These are phyloP conservation scores for Portevinia maculata DNA, from an alignment of 2,888 invertebrate species.

Conservation along the genomic window DNA sequence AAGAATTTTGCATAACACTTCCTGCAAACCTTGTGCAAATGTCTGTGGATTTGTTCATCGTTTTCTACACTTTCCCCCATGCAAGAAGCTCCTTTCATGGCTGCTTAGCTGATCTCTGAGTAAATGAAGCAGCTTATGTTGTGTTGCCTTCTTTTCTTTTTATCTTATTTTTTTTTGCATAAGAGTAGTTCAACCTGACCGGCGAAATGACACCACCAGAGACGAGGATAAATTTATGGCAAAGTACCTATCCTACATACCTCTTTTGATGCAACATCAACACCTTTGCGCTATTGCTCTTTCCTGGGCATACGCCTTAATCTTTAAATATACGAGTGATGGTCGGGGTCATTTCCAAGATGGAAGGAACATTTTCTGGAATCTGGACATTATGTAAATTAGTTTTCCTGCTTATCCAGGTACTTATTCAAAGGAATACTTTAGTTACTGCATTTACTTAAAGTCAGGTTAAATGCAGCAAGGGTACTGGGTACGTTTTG, in stretches of 20 bases:
- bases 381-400: conserved; percentile 44
- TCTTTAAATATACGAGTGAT: background rate
- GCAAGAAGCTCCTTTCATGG: background rate
- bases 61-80: conserved; percentile 1
- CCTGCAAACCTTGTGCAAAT: background rate
- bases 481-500: background rate
- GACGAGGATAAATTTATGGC: conserved; percentile 4
- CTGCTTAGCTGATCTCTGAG: conserved; percentile 14
- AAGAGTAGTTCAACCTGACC: conserved; percentile 1
- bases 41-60: conserved; percentile 27
- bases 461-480: background rate
- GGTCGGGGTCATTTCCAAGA: conserved; percentile 7
- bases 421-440: conserved; percentile 20
- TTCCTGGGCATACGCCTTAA: background rate
- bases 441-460: background rate
- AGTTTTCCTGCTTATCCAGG: conserved; percentile 14
- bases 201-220: conserved; percentile 1
- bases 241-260: background rate
- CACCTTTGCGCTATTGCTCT: conserved; percentile 1
- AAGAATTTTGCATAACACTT: conserved; percentile 26
- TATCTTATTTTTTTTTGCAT: background rate
- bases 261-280: background rate
- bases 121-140: conserved; percentile 14
- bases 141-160: background rate
- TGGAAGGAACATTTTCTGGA: conserved; percentile 16